These are phyloP conservation scores for Oreochromis tanganicae DNA, from an alignment of 2,113 vertebrate genomes.

Conservation along the genomic window DNA sequence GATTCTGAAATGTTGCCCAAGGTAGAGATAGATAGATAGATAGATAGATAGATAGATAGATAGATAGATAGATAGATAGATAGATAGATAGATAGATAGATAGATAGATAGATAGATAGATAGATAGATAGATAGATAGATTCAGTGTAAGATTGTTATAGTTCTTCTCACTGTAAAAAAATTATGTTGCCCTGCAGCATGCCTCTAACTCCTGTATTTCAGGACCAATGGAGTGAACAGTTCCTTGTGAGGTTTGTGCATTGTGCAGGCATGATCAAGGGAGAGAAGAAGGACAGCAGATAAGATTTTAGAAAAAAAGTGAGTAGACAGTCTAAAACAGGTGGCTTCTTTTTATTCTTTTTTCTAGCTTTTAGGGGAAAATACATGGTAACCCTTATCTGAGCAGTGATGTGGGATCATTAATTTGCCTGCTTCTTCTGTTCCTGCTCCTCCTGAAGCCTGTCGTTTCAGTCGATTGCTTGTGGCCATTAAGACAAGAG, in stretches of 20 bases:
- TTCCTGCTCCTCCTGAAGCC: conserved; percentile 22
- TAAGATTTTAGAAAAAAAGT: neutral
- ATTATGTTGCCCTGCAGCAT: neutral
- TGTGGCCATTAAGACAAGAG: conserved; percentile 20
- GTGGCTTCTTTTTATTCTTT: neutral
- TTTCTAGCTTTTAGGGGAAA: neutral
- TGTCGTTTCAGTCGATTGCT: conserved; percentile 44
- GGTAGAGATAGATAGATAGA: fast-evolving
- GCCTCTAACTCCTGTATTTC: conserved; percentile 16
- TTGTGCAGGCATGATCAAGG: neutral
- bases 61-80: neutral
- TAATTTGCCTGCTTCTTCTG: conserved; percentile 36
- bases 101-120: neutral
- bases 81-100: neutral
- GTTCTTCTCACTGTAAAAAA: neutral
- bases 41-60: neutral
- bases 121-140: too few species aligned
- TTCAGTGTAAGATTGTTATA: neutral
- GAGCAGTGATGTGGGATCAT: conserved; percentile 30
- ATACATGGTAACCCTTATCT: conserved; percentile 17
- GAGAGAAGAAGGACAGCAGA: neutral
- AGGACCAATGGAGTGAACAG: conserved; percentile 35
- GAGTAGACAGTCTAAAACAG: conserved; percentile 11
- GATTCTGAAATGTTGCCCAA: neutral
- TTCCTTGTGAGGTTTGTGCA: conserved; percentile 6